phyloP scores from a whole-genome alignment of 2,888 invertebrate genomes.

The Argyresthia albistria region DNA sequence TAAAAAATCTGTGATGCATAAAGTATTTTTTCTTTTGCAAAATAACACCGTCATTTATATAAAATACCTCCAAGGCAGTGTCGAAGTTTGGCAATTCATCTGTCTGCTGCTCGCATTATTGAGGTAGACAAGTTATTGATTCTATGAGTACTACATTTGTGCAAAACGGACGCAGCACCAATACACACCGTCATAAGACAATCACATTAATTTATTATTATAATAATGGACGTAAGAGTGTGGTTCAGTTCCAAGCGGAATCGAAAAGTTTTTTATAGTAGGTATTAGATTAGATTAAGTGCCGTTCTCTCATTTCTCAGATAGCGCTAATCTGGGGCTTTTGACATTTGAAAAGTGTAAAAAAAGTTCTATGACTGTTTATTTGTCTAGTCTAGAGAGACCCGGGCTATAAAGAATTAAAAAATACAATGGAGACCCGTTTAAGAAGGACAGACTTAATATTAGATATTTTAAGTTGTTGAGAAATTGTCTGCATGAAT shows the following conservation, averaged over 20 bases:
- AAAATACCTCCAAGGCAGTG: not conserved
- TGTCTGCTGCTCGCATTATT: conserved; percentile 44
- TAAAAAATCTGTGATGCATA: too few species aligned
- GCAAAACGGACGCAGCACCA: conserved; percentile 38
- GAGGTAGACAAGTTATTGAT: conserved; percentile 53
- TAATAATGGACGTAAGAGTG: not conserved
- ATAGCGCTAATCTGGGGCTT: too few species aligned
- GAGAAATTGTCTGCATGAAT: too few species aligned
- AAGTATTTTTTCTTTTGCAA: too few species aligned
- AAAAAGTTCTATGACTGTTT: too few species aligned
- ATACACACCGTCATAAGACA: conserved; percentile 5
- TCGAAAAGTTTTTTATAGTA: not conserved
- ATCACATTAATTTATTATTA: not conserved
- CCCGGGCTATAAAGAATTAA: too few species aligned
- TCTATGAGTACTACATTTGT: conserved; percentile 24
- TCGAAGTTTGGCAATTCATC: conserved; percentile 9
- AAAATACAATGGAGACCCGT: too few species aligned
- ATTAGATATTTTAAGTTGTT: too few species aligned
- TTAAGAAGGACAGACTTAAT: not conserved
- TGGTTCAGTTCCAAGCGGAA: not conserved
- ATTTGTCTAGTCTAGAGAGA: too few species aligned
- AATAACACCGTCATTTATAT: too few species aligned
- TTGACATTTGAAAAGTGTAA: too few species aligned
- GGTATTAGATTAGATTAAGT: not conserved
- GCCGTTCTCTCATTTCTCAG: too few species aligned